Base-by-base conservation (phyloP, 1,140 invertebrate genomes). In the Helicoverpa zea region DNA sequence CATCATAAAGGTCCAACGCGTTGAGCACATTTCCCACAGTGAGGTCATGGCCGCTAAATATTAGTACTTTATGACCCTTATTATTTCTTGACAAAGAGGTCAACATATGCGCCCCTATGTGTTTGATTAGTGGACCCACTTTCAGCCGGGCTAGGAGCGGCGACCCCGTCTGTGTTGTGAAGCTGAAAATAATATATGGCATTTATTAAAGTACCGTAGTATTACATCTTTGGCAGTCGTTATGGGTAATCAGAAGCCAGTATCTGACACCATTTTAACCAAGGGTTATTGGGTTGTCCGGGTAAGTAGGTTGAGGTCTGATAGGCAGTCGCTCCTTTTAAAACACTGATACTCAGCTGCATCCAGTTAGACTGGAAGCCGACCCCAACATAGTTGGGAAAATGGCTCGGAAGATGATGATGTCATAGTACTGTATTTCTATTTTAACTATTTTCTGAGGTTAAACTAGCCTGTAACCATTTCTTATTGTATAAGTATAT, bases 21-120 rank as follows among this genome's bases (percentile, higher is more conserved):
- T 97, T 97, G 4, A 99, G 94, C 43, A 98, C 85, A 85, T 97
- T 97, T 0, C 97, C 97, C 10, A 99, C 90, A 0, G 97, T 98
- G 3, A 97, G 97, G 91, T 99, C 98, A 91, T 99, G 98, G 35
- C 96, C 97, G 87, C 97, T 98, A 86, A 97, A 98, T 29, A 98
- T 95, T 87, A 96, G 96, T 63, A 98, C 81, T 84, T 97, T 97
- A 49, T 96, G 95, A 12, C 66, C 72, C 1, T 79, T 85, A 14
- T 94, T 90, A 83, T 96, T 96, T 1, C 91, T 83, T 0, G 92
- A 83, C 91, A 59, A 29, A 3, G 58, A 18, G 0, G 23, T 12
- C 11, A 29, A 29, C 58, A 97, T 96, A 56, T 97, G 95, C 1
- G 96, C 79, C 7, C 97, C 90, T 47, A 98, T 96, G 84, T 97